Evolutionary conservation across 53 echinoderm and acorn worm species (phyloP).

Genomic region (Arbacia lixula): DNA sequence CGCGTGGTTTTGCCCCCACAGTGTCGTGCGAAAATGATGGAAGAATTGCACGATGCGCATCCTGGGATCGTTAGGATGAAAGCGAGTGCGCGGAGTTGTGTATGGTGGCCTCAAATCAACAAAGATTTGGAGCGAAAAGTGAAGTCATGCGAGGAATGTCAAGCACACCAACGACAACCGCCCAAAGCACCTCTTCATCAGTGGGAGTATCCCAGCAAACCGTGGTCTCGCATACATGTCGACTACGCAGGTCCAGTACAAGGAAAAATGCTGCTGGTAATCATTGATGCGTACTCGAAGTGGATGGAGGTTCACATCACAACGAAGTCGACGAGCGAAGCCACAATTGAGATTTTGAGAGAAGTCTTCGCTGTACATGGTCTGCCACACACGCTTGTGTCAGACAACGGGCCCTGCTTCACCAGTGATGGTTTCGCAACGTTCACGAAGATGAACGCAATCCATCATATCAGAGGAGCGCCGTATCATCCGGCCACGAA

Average conservation of each 20-base stretch:
- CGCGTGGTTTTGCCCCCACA: conserved; percentile 47
- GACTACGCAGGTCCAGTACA: conserved; percentile 55
- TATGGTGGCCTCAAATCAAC: conserved; percentile 51
- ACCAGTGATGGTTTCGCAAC: conserved; percentile 41
- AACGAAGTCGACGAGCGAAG: conserved; percentile 20
- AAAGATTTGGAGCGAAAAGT: conserved; percentile 26
- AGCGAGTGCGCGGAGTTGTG: conserved; percentile 1
- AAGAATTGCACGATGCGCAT: conserved; percentile 66
- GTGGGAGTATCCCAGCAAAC: conserved; percentile 47
- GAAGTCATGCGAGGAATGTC: neutral
- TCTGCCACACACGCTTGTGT: conserved; percentile 38
- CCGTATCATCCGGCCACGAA: conserved; percentile 57
- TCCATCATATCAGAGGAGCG: conserved; percentile 34
- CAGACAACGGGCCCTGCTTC: conserved; percentile 50
- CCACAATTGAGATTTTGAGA: conserved; percentile 33
- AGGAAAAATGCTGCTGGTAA: conserved; percentile 47
- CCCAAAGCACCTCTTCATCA: conserved; percentile 29
- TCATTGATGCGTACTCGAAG: conserved; percentile 39
- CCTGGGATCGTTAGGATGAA: conserved; percentile 48
- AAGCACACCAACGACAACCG: conserved; percentile 34
- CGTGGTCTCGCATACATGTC: conserved; percentile 47
- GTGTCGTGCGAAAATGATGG: conserved; percentile 25
- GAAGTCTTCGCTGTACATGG: conserved; percentile 50
- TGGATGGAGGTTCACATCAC: conserved; percentile 46
- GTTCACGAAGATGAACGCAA: conserved; percentile 42